phyloP scores from a whole-genome alignment of 1,140 invertebrate species.

The Pinna nobilis region DNA sequence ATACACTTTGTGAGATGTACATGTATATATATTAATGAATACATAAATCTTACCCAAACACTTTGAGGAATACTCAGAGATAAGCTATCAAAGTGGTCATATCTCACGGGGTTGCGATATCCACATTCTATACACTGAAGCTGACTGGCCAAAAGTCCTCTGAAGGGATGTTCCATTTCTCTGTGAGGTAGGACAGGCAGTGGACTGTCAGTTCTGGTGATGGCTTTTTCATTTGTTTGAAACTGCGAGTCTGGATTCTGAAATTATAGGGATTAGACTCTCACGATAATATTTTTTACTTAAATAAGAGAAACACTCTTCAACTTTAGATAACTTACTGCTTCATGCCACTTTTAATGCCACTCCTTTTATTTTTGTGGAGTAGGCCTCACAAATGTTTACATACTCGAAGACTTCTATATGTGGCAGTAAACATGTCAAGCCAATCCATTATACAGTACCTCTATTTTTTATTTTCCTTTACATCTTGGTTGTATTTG shows the following conservation, averaged over 20 bases:
- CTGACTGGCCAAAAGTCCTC: conserved; percentile 89
- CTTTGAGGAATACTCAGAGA: conserved; percentile 83
- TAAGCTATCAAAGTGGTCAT: conserved; percentile 92
- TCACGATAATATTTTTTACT: neutral
- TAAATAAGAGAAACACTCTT: neutral
- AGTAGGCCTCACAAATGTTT: too few relatives aligned
- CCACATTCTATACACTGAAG: conserved; percentile 87
- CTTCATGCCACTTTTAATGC: too few relatives aligned
- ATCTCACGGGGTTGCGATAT: conserved; percentile 88
- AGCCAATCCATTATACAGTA: too few relatives aligned
- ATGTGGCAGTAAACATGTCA: too few relatives aligned
- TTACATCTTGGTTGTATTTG: too few relatives aligned
- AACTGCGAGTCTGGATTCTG: conserved; percentile 53
- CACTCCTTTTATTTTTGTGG: too few relatives aligned
- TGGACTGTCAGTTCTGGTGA: conserved; percentile 54
- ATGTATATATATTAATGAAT: conserved; percentile 69
- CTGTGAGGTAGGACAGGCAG: conserved; percentile 73
- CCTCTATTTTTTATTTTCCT: too few relatives aligned
- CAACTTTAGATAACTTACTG: too few relatives aligned
- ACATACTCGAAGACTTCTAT: too few relatives aligned
- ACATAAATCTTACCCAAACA: conserved; percentile 61
- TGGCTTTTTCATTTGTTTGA: conserved; percentile 51
- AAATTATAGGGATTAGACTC: neutral
- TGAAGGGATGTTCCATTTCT: conserved; percentile 80
- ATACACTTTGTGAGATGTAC: conserved; percentile 79